phyloP scores from a whole-genome alignment of 1,140 invertebrate species.

The Lasioglossum albipes region DNA sequence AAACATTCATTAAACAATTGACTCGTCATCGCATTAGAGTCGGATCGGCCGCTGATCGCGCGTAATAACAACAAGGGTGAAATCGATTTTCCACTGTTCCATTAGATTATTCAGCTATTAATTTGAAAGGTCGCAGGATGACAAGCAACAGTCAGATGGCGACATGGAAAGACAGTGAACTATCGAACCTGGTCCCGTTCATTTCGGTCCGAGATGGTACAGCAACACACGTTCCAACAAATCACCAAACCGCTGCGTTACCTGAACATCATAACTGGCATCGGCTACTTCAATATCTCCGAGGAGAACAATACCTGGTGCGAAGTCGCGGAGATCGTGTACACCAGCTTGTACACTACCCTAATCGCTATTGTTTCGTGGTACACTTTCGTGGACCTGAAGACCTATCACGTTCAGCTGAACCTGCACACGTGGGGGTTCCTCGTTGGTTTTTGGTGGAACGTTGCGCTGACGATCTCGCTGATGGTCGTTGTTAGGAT shows the following conservation, averaged over 20 bases:
- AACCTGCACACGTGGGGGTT: background rate
- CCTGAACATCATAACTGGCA: conserved; percentile 18
- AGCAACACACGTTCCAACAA: conserved; percentile 7
- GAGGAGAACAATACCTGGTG: background rate
- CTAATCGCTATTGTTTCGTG: background rate
- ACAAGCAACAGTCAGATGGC: background rate
- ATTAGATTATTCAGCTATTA: conserved; percentile 13
- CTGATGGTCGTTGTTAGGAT: conserved; percentile 37
- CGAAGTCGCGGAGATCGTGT: background rate
- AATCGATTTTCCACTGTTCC: conserved; percentile 20
- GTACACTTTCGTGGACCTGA: background rate
- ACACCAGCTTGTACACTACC: background rate
- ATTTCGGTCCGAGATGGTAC: conserved; percentile 13
- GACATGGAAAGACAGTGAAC: background rate
- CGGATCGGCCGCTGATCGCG: background rate
- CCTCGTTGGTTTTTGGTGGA: conserved; percentile 20
- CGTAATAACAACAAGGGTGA: background rate
- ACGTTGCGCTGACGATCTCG: conserved; percentile 37
- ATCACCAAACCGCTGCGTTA: background rate
- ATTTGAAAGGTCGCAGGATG: background rate
- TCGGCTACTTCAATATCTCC: background rate
- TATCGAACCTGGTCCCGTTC: background rate
- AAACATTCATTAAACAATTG: background rate
- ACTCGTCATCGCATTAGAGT: background rate
- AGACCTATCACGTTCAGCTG: background rate